Percentiles rank a stretch among this genome's conserved stretches.
phyloP scores from a whole-genome alignment of 1,140 invertebrate genomes.

The Monochamus saltuarius region DNA sequence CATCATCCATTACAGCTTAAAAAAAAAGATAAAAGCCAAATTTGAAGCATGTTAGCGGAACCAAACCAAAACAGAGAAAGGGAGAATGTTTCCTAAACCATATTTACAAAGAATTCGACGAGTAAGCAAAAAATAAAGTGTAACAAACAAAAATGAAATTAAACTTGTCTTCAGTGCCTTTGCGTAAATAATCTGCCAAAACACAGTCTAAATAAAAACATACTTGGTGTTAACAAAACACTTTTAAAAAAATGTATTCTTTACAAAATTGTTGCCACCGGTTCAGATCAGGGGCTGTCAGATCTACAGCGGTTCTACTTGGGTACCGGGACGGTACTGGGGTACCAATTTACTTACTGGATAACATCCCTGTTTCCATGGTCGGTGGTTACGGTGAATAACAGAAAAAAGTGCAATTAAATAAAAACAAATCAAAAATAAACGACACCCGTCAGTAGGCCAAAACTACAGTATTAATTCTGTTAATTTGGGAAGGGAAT shows the following conservation, averaged over 20 bases:
- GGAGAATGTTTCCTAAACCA: too few species aligned
- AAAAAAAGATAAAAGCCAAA: too few species aligned
- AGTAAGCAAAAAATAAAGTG: too few species aligned
- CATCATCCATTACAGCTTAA: too few species aligned
- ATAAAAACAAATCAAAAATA: conserved; percentile 65
- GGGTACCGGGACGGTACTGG: conserved; percentile 2
- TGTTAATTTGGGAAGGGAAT: too few species aligned
- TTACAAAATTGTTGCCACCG: neutral
- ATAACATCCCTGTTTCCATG: conserved; percentile 72
- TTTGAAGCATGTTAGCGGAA: too few species aligned
- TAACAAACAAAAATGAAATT: neutral
- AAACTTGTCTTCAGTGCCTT: neutral
- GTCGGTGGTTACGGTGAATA: conserved; percentile 67
- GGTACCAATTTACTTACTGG: conserved; percentile 70
- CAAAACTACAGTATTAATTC: neutral
- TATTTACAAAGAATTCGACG: too few species aligned
- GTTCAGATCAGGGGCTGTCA: conserved; percentile 8
- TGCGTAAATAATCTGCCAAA: conserved; percentile 26
- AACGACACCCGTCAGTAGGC: conserved; percentile 48
- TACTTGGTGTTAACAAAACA: neutral
- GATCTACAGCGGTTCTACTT: conserved; percentile 17
- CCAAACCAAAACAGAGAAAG: too few species aligned
- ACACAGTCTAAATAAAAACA: conserved; percentile 29
- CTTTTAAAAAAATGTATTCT: neutral
- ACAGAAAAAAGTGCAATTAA: conserved; percentile 75